Evolutionary conservation across 2,797 vertebrate species (phyloP).

Genomic region (Parambassis ranga): DNA sequence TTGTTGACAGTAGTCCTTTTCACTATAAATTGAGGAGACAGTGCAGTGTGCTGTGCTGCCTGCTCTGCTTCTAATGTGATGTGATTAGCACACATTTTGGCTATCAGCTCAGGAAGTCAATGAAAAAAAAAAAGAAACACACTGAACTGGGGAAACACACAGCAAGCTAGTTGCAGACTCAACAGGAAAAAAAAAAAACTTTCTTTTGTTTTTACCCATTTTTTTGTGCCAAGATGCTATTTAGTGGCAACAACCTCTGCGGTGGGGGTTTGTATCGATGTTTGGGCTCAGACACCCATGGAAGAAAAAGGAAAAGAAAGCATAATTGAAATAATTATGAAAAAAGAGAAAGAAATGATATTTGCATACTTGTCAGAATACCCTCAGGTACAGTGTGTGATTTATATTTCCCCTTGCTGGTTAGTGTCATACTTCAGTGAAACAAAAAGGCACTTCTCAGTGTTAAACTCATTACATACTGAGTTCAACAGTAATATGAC

Average conservation of each 20-base stretch:
- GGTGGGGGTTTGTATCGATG: not conserved
- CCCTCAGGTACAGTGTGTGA: not conserved
- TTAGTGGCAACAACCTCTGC: no score
- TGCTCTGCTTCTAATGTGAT: constrained; percentile 2
- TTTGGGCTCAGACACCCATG: not conserved
- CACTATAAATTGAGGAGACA: constrained; percentile 10
- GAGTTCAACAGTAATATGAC: not conserved
- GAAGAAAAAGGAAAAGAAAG: not conserved
- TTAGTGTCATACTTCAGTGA: not conserved
- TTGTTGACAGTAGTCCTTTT: constrained; percentile 4
- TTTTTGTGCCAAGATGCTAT: no score
- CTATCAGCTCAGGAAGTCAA: constrained; percentile 13
- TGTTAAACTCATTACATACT: constrained; percentile 3
- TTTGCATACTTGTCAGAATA: not conserved
- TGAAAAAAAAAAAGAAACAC: constrained; percentile 2
- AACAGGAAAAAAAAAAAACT: not conserved
- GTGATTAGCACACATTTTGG: constrained; percentile 14
- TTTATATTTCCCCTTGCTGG: not conserved
- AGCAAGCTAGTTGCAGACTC: not conserved
- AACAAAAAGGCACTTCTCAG: not conserved
- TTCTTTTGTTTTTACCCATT: no score
- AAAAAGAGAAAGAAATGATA: no score
- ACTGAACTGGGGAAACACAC: not conserved
- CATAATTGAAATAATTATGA: not conserved
- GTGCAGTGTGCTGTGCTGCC: not conserved